phyloP scores from a whole-genome alignment of 2,888 invertebrate species.

The Strigamia maritima region DNA sequence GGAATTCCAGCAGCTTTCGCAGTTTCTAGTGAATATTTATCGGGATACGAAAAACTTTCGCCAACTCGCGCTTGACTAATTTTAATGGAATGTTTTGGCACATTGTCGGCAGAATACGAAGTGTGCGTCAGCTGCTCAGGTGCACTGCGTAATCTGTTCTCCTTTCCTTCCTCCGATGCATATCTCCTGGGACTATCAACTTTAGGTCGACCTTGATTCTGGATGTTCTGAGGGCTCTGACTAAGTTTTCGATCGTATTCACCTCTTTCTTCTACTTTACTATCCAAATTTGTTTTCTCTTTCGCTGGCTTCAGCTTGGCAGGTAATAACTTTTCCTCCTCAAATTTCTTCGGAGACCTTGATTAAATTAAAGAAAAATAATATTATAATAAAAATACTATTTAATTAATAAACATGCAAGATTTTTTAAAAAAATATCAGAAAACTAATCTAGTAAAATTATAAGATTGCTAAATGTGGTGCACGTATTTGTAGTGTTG shows the following conservation, averaged over 20 bases:
- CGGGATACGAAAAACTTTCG: background rate
- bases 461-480: background rate
- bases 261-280: slow-evolving; percentile 67
- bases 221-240: background rate
- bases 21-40: background rate
- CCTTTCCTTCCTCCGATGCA: background rate
- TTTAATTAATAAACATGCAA: background rate
- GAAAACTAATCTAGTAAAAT: background rate
- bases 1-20: background rate
- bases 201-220: background rate
- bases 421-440: background rate
- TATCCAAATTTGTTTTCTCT: slow-evolving; percentile 63
- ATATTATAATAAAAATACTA: too few relatives aligned
- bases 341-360: slow-evolving; percentile 15
- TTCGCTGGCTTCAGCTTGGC: slow-evolving; percentile 61
- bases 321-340: slow-evolving; percentile 60
- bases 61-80: slow-evolving; percentile 8
- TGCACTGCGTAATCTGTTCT: background rate
- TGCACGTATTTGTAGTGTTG: background rate
- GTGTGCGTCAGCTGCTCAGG: background rate
- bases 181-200: background rate
- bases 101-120: slow-evolving; percentile 5
- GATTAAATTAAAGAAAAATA: background rate
- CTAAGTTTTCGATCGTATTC: slow-evolving; percentile 45
- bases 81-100: slow-evolving; percentile 37